Evolutionary conservation across 35 echinoderm and acorn worm species (phyloP).

Genomic region (Ophioderma brevispina): DNA sequence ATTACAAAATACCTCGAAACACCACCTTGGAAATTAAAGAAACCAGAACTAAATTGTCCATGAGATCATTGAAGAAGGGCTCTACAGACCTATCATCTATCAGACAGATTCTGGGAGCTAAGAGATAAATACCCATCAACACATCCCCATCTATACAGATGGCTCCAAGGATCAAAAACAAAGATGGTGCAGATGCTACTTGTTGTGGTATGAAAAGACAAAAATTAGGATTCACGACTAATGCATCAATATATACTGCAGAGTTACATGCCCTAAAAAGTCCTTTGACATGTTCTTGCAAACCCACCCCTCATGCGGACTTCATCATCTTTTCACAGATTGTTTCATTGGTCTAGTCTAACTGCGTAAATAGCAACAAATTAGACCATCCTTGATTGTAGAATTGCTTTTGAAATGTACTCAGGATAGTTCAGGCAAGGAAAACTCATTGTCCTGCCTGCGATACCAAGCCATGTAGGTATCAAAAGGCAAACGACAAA

Average conservation of each 20-base stretch:
- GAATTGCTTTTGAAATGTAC: not conserved
- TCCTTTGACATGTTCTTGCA: not conserved
- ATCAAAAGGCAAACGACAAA: not conserved
- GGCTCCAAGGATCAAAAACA: not conserved
- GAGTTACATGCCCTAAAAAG: not conserved
- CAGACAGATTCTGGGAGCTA: not conserved
- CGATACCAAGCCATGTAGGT: not conserved
- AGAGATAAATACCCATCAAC: not conserved
- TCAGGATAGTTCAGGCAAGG: not conserved
- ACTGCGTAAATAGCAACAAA: not conserved
- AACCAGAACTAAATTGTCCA: not conserved
- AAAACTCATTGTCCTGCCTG: not conserved
- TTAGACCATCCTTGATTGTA: not conserved
- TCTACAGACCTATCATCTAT: not conserved
- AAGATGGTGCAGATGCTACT: not conserved
- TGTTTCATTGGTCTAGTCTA: not conserved
- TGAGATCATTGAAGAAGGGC: not conserved
- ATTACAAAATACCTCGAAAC: not conserved
- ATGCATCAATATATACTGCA: no score
- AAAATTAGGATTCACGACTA: not conserved
- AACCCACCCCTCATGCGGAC: not conserved
- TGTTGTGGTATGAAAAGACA: not conserved
- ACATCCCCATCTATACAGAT: not conserved
- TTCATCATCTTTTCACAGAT: not conserved
- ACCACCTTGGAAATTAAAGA: no score